phyloP scores from a whole-genome alignment of 1,140 invertebrate species.

The Drosophila elegans region DNA sequence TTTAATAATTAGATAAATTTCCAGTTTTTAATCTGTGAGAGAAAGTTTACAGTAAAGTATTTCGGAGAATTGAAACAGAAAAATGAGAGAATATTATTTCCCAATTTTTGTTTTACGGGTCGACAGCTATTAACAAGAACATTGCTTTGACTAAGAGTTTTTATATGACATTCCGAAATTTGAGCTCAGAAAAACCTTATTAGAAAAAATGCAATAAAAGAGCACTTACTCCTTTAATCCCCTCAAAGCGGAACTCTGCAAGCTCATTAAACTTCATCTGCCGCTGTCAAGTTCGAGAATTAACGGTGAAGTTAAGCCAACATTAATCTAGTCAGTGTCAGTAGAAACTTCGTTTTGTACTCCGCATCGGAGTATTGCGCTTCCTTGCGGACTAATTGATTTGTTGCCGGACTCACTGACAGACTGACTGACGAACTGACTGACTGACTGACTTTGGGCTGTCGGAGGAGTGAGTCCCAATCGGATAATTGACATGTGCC shows the following conservation, averaged over 20 bases:
- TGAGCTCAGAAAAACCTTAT: too few species aligned
- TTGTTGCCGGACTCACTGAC: slow-evolving; percentile 21
- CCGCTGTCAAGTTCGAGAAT: slow-evolving; percentile 14
- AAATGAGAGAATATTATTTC: too few species aligned
- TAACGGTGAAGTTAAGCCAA: slow-evolving; percentile 19
- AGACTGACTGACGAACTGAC: slow-evolving; percentile 36
- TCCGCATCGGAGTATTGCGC: background rate
- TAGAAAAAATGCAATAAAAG: background rate
- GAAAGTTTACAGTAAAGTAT: too few species aligned
- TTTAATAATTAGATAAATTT: too few species aligned
- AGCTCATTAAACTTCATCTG: slow-evolving; percentile 15
- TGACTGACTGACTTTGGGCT: slow-evolving; percentile 30
- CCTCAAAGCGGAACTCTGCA: background rate
- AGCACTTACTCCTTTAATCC: background rate
- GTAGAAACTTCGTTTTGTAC: slow-evolving; percentile 11
- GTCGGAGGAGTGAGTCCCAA: slow-evolving; percentile 13
- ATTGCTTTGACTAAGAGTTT: too few species aligned
- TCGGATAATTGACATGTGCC: slow-evolving; percentile 63
- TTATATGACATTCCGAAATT: too few species aligned
- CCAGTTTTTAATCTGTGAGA: too few species aligned
- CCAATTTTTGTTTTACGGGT: too few species aligned
- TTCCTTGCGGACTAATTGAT: slow-evolving; percentile 38
- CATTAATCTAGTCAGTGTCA: slow-evolving; percentile 16
- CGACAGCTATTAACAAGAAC: too few species aligned
- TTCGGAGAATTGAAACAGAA: too few species aligned